Base-by-base conservation (phyloP, 2,113 vertebrate species). In the Cyrtonyx montezumae region DNA sequence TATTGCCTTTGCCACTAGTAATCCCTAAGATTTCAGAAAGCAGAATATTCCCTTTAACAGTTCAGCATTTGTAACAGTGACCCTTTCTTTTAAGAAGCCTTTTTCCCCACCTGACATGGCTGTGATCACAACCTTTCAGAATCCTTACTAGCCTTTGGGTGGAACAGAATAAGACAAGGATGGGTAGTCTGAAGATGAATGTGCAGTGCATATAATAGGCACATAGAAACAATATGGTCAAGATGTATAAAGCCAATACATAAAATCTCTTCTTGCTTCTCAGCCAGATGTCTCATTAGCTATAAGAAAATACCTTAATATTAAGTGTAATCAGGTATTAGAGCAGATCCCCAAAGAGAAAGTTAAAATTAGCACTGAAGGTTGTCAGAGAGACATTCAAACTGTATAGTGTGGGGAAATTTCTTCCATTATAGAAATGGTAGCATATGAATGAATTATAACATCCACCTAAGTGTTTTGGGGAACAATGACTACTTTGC, bases 1-100 rank as follows among this genome's bases (percentile, higher is more conserved):
- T 87, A 92, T 91, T 96, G 71, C 92, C 46, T 84, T 62, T 87
- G 74, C 90, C 78, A 83, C 56, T 42, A 69, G 56, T 73, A 90
- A 93, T 87, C 86, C 80, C 67, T 77, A 81, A 94, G 84, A 92
- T 70, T 94, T 80, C 83, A 69, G 71, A 77, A 82, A 68, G 6
- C 26, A 17, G 87, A 36, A 69, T 74, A 83, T 40, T 70, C 28
- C 36, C 83, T 76, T 68, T 59, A 92, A 76, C 9, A 84, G 30
- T 51, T 26, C 75, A 73, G 70, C 32, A 88, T 91, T 90, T 93
- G 63, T 90, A 79, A 59, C 32, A 30, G 71, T 20, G 19, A 79
- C 22, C 53, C 20, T 76, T 73, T n/a, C 36, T 84, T 46, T 81
- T 62, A 66, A 55, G 49, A 93, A 91, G 37, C 8, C 10, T 66